Evolutionary conservation across 2,888 invertebrate genomes (phyloP).

Genomic region (Erebia palarica): DNA sequence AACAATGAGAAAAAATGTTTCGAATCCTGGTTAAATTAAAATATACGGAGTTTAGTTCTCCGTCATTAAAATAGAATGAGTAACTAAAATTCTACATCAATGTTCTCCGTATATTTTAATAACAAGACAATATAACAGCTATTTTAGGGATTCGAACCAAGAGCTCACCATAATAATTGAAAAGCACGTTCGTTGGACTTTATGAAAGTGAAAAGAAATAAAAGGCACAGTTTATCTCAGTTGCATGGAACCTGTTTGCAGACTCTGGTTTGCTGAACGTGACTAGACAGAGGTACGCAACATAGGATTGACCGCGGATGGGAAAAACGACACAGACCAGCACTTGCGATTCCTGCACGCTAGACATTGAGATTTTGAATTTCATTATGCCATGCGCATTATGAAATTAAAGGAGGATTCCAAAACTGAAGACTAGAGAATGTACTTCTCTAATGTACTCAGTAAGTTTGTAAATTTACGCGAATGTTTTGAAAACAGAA

Average conservation of each 20-base stretch:
- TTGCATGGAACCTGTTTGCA: slow-evolving; percentile 70
- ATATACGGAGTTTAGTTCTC: neutral
- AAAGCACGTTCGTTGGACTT: slow-evolving; percentile 57
- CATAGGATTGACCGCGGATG: slow-evolving; percentile 56
- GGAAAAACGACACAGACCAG: slow-evolving; percentile 24
- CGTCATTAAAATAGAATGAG: too few relatives aligned
- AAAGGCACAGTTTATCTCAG: slow-evolving; percentile 64
- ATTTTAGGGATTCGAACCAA: slow-evolving; percentile 58
- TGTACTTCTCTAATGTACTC: neutral
- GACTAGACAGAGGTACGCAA: slow-evolving; percentile 71
- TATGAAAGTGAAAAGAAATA: slow-evolving; percentile 66
- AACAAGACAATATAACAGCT: slow-evolving; percentile 64
- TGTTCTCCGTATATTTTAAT: too few relatives aligned
- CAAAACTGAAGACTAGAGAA: neutral
- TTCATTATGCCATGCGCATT: slow-evolving; percentile 4
- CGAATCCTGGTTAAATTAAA: neutral
- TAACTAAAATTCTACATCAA: too few relatives aligned
- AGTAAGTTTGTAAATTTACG: neutral
- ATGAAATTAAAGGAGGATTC: slow-evolving; percentile 17
- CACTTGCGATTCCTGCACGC: slow-evolving; percentile 1
- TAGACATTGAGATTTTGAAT: slow-evolving; percentile 18
- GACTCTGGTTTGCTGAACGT: slow-evolving; percentile 77
- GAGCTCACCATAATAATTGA: slow-evolving; percentile 58
- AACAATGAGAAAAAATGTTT: neutral
- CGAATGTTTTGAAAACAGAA: slow-evolving; percentile 9